Evolutionary conservation across 2,113 vertebrate genomes (phyloP).

Genomic region (Gavialis gangeticus): DNA sequence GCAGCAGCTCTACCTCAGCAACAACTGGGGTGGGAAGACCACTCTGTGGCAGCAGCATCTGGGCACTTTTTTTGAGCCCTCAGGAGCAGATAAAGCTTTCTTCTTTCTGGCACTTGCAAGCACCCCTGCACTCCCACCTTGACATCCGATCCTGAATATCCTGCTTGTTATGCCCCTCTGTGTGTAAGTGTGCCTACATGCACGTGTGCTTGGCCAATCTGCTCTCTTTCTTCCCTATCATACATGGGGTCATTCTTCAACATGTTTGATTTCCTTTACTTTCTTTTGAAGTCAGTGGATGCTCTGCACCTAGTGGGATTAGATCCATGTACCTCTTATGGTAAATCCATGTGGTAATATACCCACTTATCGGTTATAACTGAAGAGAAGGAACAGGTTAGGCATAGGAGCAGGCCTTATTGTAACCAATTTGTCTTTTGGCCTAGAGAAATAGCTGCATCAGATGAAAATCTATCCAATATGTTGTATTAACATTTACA

Average conservation of each 20-base stretch:
- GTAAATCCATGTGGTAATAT: neutral
- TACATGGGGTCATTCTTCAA: neutral
- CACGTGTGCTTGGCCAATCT: neutral
- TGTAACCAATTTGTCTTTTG: neutral
- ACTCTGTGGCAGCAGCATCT: too few relatives aligned
- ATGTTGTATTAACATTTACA: neutral
- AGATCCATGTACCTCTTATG: neutral
- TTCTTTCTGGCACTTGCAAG: too few relatives aligned
- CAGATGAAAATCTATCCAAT: fast-evolving
- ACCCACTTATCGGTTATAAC: neutral
- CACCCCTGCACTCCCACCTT: too few relatives aligned
- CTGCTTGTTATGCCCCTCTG: too few relatives aligned
- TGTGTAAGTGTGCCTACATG: too few relatives aligned
- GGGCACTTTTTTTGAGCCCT: too few relatives aligned
- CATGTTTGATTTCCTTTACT: neutral
- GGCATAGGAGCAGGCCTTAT: neutral
- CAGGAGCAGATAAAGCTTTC: too few relatives aligned
- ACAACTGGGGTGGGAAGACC: too few relatives aligned
- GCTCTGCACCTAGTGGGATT: neutral
- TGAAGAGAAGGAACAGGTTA: neutral
- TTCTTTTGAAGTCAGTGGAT: neutral
- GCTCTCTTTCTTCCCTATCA: neutral
- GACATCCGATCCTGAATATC: too few relatives aligned
- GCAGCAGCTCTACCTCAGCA: too few relatives aligned
- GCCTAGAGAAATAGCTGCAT: neutral